Evolutionary conservation across 1,140 invertebrate species (phyloP).

Genomic region (Phymastichus coffea): DNA sequence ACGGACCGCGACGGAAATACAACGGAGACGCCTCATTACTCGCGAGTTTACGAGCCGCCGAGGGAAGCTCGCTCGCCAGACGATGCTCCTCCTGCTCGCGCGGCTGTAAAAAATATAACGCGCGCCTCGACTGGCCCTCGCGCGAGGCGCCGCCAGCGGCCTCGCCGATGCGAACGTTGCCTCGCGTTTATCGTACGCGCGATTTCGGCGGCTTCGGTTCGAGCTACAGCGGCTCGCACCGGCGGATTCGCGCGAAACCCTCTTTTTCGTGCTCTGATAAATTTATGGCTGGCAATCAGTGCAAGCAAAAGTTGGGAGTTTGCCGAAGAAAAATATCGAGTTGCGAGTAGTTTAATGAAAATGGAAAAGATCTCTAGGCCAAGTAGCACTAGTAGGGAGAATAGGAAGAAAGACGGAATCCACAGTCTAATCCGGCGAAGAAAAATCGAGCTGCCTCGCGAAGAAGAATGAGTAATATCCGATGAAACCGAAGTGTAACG

Average conservation of each 20-base stretch:
- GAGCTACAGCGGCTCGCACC: not conserved
- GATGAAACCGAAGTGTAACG: conserved; percentile 9
- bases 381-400: too few relatives aligned
- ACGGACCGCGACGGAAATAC: not conserved
- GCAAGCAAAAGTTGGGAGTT: too few relatives aligned
- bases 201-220: not conserved
- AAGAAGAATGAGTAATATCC: conserved; percentile 9
- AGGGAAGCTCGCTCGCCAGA: conserved; percentile 36
- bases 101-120: conserved; percentile 33
- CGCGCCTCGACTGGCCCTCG: too few relatives aligned
- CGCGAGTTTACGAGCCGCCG: conserved; percentile 36
- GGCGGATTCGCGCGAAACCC: too few relatives aligned
- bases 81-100: conserved; percentile 13
- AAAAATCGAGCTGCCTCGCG: not conserved
- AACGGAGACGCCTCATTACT: conserved; percentile 9
- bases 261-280: too few relatives aligned
- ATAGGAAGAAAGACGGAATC: not conserved
- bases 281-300: too few relatives aligned
- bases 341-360: too few relatives aligned
- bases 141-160: conserved; percentile 15
- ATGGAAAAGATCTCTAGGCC: too few relatives aligned
- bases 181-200: conserved; percentile 24
- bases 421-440: conserved; percentile 8
- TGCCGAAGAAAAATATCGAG: too few relatives aligned
- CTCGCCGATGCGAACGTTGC: not conserved